phyloP scores from a whole-genome alignment of 2,113 vertebrate genomes.

The Electrona antarctica region DNA sequence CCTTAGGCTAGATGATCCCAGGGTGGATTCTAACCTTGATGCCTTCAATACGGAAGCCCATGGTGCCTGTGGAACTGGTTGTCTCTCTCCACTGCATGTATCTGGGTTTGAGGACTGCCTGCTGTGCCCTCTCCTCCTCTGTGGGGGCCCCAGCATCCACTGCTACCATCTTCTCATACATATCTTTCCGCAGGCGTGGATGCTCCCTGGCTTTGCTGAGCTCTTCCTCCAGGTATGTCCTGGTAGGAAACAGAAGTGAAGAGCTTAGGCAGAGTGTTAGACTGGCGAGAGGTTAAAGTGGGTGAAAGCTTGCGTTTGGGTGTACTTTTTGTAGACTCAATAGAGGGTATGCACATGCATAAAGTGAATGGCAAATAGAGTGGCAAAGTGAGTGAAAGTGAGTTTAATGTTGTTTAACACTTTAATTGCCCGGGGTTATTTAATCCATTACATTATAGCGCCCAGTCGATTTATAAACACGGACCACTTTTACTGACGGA shows the following conservation, averaged over 20 bases:
- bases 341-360: no score
- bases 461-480: no score
- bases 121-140: slow-evolving; percentile 81
- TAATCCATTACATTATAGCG: no score
- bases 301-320: not conserved
- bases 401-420: no score
- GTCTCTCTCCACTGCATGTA: slow-evolving; percentile 96
- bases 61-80: slow-evolving; percentile 86
- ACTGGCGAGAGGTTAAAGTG: not conserved
- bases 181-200: slow-evolving; percentile 85
- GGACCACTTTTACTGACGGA: no score
- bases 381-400: no score
- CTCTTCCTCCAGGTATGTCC: slow-evolving; percentile 92
- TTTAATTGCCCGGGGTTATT: no score
- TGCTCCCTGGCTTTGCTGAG: slow-evolving; percentile 85
- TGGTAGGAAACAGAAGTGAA: slow-evolving; percentile 40
- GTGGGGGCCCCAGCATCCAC: slow-evolving; percentile 88
- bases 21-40: slow-evolving; percentile 81
- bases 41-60: slow-evolving; percentile 91
- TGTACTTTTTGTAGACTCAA: slow-evolving; percentile 2
- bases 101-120: slow-evolving; percentile 85
- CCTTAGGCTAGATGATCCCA: no score
- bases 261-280: not conserved
- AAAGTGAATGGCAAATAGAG: no score
- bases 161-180: slow-evolving; percentile 93